phyloP scores from a whole-genome alignment of 2,113 vertebrate species.

The Pseudopodoces humilis region DNA sequence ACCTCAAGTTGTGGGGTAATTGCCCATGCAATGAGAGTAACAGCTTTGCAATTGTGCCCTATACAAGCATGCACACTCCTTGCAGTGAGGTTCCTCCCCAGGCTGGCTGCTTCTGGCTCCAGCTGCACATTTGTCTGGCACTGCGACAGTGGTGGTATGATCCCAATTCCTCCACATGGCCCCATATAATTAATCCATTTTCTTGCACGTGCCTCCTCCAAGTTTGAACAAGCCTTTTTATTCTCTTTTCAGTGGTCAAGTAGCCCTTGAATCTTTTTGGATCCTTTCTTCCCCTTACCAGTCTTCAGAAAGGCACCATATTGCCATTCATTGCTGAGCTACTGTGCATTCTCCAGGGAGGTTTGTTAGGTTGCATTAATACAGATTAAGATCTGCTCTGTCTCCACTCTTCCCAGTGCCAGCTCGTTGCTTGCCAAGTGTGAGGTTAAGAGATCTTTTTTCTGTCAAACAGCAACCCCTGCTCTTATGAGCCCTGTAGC shows the following conservation, averaged over 20 bases:
- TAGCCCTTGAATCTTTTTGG: background rate
- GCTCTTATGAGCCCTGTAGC: background rate
- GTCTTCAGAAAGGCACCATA: background rate
- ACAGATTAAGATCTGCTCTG: background rate
- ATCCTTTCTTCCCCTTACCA: background rate
- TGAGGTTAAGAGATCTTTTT: background rate
- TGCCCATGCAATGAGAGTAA: background rate
- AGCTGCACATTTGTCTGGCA: background rate
- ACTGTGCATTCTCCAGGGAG: background rate
- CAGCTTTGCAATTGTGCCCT: background rate
- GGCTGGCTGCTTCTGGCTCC: background rate
- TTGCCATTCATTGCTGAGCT: background rate
- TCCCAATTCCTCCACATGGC: background rate
- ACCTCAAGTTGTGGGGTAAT: slow-evolving; percentile 8
- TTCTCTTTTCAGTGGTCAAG: background rate
- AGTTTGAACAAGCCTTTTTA: background rate
- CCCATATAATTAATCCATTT: background rate
- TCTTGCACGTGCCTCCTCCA: background rate
- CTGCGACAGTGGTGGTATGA: background rate
- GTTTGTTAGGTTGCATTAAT: background rate
- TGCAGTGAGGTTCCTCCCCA: background rate
- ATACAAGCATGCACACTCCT: background rate
- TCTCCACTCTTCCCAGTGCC: background rate
- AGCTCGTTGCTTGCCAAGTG: background rate
- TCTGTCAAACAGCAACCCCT: background rate